Evolutionary conservation across 2,797 vertebrate species (phyloP).

Genomic region (Phylloscopus collybita): DNA sequence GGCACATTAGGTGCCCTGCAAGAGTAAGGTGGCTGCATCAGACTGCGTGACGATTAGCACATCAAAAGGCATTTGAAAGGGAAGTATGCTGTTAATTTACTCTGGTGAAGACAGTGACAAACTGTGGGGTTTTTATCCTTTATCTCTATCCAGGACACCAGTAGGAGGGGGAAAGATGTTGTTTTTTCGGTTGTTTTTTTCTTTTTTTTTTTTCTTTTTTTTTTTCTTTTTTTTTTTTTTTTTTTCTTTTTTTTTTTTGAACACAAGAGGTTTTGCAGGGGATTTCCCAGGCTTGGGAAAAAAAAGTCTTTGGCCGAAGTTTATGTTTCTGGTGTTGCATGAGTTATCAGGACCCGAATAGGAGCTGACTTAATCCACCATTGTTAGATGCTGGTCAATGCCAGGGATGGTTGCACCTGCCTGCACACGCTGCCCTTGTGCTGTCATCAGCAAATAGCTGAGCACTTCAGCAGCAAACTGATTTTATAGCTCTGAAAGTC

Average conservation of each 20-base stretch:
- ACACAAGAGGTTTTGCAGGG: neutral
- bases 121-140: neutral
- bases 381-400: neutral
- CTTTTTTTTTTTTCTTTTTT: neutral
- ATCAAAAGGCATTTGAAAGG: slow-evolving; percentile 18
- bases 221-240: neutral
- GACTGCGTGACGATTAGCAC: neutral
- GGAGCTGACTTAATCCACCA: neutral
- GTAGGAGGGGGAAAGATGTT: neutral
- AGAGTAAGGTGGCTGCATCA: neutral
- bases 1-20: neutral
- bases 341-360: neutral
- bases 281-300: neutral
- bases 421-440: neutral
- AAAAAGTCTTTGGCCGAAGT: neutral
- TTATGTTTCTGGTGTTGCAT: neutral
- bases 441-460: neutral
- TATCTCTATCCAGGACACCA: neutral
- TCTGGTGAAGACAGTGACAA: neutral
- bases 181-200: neutral
- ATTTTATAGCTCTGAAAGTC: neutral
- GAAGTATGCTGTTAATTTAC: slow-evolving; percentile 6
- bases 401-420: neutral
- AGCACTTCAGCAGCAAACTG: neutral
- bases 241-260: neutral